Conservation (phyloP, 2,113 vertebrate genomes). For the Poeciliopsis prolifica region DNA sequence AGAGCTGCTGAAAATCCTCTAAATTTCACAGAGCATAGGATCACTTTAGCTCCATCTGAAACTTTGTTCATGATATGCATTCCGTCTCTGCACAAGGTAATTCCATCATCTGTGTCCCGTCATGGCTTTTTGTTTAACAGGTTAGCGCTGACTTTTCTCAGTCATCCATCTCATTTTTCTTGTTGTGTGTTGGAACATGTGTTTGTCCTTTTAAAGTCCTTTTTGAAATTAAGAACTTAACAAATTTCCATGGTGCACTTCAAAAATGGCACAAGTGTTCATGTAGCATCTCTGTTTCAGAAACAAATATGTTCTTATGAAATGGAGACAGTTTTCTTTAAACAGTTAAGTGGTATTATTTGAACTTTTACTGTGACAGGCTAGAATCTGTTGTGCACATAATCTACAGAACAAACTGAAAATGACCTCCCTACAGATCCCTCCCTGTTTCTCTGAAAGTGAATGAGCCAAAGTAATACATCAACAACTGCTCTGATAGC, state of each 20-base stretch:
- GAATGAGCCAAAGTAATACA: constrained; percentile 5
- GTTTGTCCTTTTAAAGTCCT: constrained; percentile 60
- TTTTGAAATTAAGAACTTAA: constrained; percentile 53
- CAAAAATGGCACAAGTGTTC: constrained; percentile 34
- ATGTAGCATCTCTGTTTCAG: constrained; percentile 57
- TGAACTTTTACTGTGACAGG: constrained; percentile 39
- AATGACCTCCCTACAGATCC: constrained; percentile 25
- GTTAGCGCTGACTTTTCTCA: constrained; percentile 64
- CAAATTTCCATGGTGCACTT: constrained; percentile 55
- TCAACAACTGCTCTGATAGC: not conserved
- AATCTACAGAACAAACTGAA: constrained; percentile 45
- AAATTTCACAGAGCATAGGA: constrained; percentile 71
- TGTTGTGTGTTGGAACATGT: constrained; percentile 65
- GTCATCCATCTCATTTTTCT: constrained; percentile 44
- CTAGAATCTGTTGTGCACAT: constrained; percentile 9
- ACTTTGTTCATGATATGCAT: constrained; percentile 74
- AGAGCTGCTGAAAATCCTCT: constrained; percentile 69
- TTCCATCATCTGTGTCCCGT: constrained; percentile 64
- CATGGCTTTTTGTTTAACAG: constrained; percentile 67
- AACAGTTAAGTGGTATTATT: constrained; percentile 42
- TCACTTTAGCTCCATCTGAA: constrained; percentile 59
- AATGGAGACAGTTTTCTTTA: constrained; percentile 56
- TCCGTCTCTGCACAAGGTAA: constrained; percentile 65
- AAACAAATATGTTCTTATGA: constrained; percentile 59
- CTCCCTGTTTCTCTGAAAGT: constrained; percentile 3